Evolutionary conservation across 30 jellyfish, hydroid and myxozoan species (phyloP).

Genomic region (Pseudorhiza aurosa): DNA sequence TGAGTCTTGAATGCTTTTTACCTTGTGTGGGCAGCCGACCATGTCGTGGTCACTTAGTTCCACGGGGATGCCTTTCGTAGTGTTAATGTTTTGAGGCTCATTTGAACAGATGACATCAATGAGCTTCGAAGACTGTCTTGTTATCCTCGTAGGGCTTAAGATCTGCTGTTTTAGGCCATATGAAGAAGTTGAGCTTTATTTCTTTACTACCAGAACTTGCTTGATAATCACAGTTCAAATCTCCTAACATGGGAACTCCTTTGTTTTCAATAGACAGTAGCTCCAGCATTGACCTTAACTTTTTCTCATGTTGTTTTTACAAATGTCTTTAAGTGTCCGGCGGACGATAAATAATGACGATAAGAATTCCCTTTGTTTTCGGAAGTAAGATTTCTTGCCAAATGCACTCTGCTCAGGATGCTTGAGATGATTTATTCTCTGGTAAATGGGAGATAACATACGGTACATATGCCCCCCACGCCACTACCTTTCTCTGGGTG

Average conservation of each 20-base stretch:
- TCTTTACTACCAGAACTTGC: conserved; percentile 47
- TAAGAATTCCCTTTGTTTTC: conserved; percentile 27
- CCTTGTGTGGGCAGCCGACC: background rate
- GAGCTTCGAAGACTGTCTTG: conserved; percentile 32
- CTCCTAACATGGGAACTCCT: conserved; percentile 26
- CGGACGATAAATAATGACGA: conserved; percentile 55
- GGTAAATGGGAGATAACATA: conserved; percentile 1
- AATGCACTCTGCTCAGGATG: conserved; percentile 13
- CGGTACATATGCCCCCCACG: no score
- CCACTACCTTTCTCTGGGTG: conserved; percentile 12
- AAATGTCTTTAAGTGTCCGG: conserved; percentile 53
- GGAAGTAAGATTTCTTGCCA: conserved; percentile 47
- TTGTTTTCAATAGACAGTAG: conserved; percentile 30
- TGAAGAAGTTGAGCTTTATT: conserved; percentile 32
- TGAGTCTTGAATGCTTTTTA: background rate
- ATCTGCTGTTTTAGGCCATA: conserved; percentile 40
- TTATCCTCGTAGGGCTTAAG: conserved; percentile 42
- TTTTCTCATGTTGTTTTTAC: conserved; percentile 16
- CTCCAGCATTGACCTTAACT: conserved; percentile 18
- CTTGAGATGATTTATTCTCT: conserved; percentile 7
- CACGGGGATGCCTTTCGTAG: background rate
- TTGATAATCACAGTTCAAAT: conserved; percentile 35
- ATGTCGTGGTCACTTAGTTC: background rate
- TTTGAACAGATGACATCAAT: conserved; percentile 18
- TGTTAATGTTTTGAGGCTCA: background rate